These are phyloP conservation scores for Cataglyphis livida DNA, from an alignment of 2,888 invertebrate genomes.

Conservation along the genomic window DNA sequence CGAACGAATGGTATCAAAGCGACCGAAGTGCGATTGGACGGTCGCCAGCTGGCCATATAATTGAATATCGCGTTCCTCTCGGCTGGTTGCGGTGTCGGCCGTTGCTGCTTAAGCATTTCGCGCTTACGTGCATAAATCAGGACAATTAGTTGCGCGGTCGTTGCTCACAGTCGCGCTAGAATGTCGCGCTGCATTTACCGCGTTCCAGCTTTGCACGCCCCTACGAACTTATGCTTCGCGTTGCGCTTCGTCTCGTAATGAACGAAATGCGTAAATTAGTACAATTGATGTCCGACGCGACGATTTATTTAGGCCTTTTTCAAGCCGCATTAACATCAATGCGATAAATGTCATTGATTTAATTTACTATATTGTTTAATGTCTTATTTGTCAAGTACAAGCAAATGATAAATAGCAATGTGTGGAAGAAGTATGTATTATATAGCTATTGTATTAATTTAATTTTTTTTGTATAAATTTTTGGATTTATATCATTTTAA, in stretches of 20 bases:
- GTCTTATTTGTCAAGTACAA: too few relatives aligned
- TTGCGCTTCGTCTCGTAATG: slow-evolving; percentile 26
- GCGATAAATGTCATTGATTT: not conserved
- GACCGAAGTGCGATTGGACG: slow-evolving; percentile 77
- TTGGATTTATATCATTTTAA: slow-evolving; percentile 5
- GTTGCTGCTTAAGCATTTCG: slow-evolving; percentile 59
- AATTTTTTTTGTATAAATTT: slow-evolving; percentile 3
- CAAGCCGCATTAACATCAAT: not conserved
- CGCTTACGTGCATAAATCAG: slow-evolving; percentile 74
- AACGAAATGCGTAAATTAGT: slow-evolving; percentile 38
- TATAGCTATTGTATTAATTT: not conserved
- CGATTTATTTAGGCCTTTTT: not conserved
- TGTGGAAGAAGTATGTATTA: not conserved
- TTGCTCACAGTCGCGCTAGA: slow-evolving; percentile 55
- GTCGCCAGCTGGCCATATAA: slow-evolving; percentile 79
- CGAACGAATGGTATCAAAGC: slow-evolving; percentile 72
- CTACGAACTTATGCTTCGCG: slow-evolving; percentile 43
- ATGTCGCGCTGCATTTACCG: slow-evolving; percentile 63
- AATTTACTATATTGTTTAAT: not conserved
- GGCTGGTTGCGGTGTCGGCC: slow-evolving; percentile 68
- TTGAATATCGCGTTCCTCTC: slow-evolving; percentile 75
- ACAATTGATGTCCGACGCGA: slow-evolving; percentile 38
- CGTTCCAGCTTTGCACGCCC: slow-evolving; percentile 56
- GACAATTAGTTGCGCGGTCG: slow-evolving; percentile 74
- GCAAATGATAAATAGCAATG: not conserved